These are phyloP conservation scores for Melanerpes formicivorus DNA, from an alignment of 2,113 vertebrate genomes.

Conservation along the genomic window DNA sequence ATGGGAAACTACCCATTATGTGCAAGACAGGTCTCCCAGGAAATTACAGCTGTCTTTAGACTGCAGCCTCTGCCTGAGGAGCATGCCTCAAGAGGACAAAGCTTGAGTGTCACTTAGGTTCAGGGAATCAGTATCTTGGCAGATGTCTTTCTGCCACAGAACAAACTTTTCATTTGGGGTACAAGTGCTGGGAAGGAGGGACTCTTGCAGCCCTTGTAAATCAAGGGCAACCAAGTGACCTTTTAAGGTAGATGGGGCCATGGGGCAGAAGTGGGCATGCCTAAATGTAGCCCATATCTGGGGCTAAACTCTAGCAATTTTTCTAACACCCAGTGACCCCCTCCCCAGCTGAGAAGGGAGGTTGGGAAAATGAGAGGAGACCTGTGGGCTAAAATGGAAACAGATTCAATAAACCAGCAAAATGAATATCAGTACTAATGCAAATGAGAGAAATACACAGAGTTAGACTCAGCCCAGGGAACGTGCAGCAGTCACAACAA, in stretches of 20 bases:
- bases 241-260: neutral
- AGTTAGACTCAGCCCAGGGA: neutral
- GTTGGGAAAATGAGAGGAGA: neutral
- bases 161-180: neutral
- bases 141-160: neutral
- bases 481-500: neutral
- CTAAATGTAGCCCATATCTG: neutral
- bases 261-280: neutral
- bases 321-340: neutral
- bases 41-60: neutral
- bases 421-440: neutral
- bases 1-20: neutral
- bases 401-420: neutral
- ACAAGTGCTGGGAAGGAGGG: neutral
- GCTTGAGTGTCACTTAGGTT: neutral
- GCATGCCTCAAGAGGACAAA: neutral
- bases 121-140: neutral
- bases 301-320: neutral
- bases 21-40: neutral
- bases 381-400: neutral
- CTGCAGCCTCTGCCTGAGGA: neutral
- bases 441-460: neutral
- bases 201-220: neutral
- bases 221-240: neutral
- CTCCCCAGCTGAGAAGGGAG: neutral